Base-by-base conservation (phyloP, 2,113 vertebrate genomes). In the Pterocles orientalis region DNA sequence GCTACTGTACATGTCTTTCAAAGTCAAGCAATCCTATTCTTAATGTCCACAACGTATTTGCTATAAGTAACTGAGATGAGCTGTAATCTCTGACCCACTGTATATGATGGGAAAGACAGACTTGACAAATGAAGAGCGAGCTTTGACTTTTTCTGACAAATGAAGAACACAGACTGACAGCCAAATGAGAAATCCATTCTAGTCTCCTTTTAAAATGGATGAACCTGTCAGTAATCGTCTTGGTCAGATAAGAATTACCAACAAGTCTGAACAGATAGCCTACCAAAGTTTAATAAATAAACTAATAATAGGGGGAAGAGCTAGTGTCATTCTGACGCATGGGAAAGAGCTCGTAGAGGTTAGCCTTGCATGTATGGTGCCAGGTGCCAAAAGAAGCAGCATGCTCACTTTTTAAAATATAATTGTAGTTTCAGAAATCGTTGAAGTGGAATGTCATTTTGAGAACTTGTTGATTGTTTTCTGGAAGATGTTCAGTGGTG, bases 151-250 rank as follows among this genome's bases (percentile, higher is more conserved):
- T 88, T 79, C 83, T 95, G 93, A 95, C 92, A 95, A 95, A 96
- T 90, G 90, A 95, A 94, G 92, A 96, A 95, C 86, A 79, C 1
- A 4, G 82, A 95, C 68, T 95, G 95, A 94, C 96, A 96, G 88
- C 75, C 89, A 93, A 96, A 97, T 84, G 85, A 96, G 92, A 97
- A 96, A 97, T 90, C 89, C 84, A 88, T 96, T 96, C 92, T 73
- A 75, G 62, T 60, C 64, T 75, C 82, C 73, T 86, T 91, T 94
- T 90, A 93, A 96, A 97, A 96, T 94, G 92, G 69, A 97, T 96
- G 95, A 97, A 86, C 69, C 57, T 96, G 95, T 88, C 95, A 95
- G 92, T 88, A 93, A 96, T 93, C 57, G 88, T 75, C 86, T 94
- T 79, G 95, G 92, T 75, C 87, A 94, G 79, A 90, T 92, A 92